A percentile compares a stretch with the other conserved stretches of the same genome.
These are phyloP conservation scores for Sminthurides bifidus DNA, from an alignment of 1,140 invertebrate species.

Conservation along the genomic window DNA sequence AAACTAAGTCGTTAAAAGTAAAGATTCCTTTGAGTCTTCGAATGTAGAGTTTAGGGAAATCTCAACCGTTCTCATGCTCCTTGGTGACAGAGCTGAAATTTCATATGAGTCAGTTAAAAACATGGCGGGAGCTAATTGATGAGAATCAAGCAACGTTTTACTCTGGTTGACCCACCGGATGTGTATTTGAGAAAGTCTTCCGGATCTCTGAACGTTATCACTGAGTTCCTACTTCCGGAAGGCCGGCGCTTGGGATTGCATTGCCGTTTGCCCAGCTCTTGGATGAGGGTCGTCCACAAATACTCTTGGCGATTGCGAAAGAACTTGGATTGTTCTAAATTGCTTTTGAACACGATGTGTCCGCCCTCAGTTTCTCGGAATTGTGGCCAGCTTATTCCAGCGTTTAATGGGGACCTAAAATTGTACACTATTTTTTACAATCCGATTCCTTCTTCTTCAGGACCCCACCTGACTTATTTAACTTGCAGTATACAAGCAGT, in stretches of 20 bases:
- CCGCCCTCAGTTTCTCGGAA: slow-evolving; percentile 7
- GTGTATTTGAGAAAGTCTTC: slow-evolving; percentile 5
- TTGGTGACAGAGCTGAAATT: no score
- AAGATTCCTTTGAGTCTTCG: no score
- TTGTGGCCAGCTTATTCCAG: slow-evolving; percentile 22
- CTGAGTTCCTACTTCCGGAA: background rate
- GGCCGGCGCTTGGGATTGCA: background rate
- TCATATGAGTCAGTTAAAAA: no score
- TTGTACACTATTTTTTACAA: background rate
- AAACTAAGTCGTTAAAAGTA: no score
- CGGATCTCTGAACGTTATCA: slow-evolving; percentile 3
- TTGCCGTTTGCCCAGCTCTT: background rate
- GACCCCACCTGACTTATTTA: background rate
- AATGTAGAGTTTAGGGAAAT: no score
- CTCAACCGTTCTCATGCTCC: no score
- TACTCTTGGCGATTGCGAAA: background rate
- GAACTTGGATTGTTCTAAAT: background rate
- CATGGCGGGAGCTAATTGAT: no score
- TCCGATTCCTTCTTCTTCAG: background rate
- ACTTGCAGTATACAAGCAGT: no score
- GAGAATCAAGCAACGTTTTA: no score
- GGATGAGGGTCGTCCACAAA: background rate
- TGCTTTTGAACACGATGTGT: background rate
- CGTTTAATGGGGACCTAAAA: slow-evolving; percentile 13
- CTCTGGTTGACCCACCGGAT: no score